Evolutionary conservation across 1,140 invertebrate species (phyloP), one percentile per base, ranked within the genome.

Genomic region (Cepaea nemoralis): DNA sequence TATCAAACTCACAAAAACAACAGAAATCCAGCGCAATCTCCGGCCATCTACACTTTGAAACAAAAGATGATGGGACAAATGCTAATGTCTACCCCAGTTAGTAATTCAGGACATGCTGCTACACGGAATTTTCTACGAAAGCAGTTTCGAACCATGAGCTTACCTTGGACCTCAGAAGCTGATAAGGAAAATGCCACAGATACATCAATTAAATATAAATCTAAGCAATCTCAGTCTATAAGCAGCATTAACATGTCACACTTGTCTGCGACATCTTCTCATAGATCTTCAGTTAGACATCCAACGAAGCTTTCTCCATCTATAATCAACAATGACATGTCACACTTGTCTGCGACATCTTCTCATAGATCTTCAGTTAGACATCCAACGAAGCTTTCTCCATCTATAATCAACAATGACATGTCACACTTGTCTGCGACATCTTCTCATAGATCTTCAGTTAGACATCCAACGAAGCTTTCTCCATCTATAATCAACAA

Each of bases 61-160:
- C 6, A 16, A 27, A 63, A 63, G n/a, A n/a, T n/a, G 27, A 37
- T 77, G 27, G 55, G 39, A 24, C 75, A 50, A 24, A 33, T 63
- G 45, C 35, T 63, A 35, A 77, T 77, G 75, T 77, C 75, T 50
- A 77, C 75, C 6, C 75, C 75, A 40, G 73, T 75, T n/a, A 22
- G 8, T 71, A 37, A 71, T 5, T 24, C 1, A 10, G 33, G 22
- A 16, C 27, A 27, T 31, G 16, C 33, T 16, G 16, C 59, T 31
- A 6, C 19, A 31, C 59, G 33, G n/a, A 12, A 10, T 6, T 31
- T 31, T 2, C 10, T 63, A 6, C 27, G 6, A 31, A 16, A 63
- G 22, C 59, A 63, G 2, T 10, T 27, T 31, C n/a, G 33, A 31
- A 3, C n/a, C 22, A 31, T 27, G 27, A 6, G 5, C 33, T 63